Evolutionary conservation across 2,797 vertebrate species (phyloP), one percentile per base, ranked within the genome.

Genomic region (Miichthys miiuy): DNA sequence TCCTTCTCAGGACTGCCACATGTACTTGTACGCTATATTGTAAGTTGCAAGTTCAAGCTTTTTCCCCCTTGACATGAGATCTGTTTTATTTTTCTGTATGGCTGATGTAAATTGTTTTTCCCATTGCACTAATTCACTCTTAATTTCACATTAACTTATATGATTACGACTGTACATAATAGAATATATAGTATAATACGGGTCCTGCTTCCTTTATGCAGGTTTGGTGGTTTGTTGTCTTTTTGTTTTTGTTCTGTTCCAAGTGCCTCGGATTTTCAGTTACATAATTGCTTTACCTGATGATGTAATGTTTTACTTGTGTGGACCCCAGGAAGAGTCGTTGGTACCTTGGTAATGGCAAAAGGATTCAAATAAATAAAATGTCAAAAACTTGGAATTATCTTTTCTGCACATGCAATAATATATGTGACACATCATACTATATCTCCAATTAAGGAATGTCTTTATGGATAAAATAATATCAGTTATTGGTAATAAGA

Each of bases 1-100:
- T 88, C 79, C 46, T 47, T 61, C 92, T 81, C 87, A 17, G 65
- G 86, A 87, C 51, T 65, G 54, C 42, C 75, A 71, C 67, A 68
- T 46, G 64, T 64, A 57, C 56, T 38, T 77, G 41, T 55, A 56
- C 2, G 14, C 77, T 46, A 46, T 42, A 72, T 30, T 75, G 34
- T 14, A 30, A 44, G 55, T 72, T 68, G 18, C 55, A 79, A 57
- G 83, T 63, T 56, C 3, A 6, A 16, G 8, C 7, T 44, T 69
- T 63, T 42, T 55, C 14, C 38, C 30, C 20, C 54, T 41, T 48
- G 68, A 68, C 42, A 57, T 3, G 18, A 58, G 5, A 67, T 65
- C 72, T 47, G n/a, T 58, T 72, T 67, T 63, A 56, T 41, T 66
- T 69, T 38, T 38, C 8, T 61, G 80, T 64, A 11, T 52, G 41